Base-by-base conservation (phyloP, 2,113 vertebrate species). In the Electrona antarctica region DNA sequence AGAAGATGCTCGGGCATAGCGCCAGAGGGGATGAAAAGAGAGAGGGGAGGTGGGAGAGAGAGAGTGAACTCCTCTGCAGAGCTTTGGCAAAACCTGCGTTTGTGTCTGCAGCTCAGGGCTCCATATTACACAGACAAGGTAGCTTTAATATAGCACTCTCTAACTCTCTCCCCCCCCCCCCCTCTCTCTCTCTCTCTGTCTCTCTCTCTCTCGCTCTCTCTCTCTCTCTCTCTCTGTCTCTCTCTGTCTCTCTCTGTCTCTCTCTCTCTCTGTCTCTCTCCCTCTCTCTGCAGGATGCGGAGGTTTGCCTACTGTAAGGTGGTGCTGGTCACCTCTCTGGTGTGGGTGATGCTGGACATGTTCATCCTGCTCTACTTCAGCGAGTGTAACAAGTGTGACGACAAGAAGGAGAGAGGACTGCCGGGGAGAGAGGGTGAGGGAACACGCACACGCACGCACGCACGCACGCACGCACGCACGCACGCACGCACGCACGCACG, bases 291-390 rank as follows among this genome's bases (percentile, higher is more conserved):
- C 55, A 94, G 92, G 93, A 99, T 99, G 97, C 96, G 96, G 93
- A 97, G 96, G 95, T 96, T 98, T 86, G 97, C 97, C 79, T 99
- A 99, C 93, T 99, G 97, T 89, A 99, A 99, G 94, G 97, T 99
- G 95, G 96, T 98, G 73, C 90, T 99, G 86, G 97, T 97, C 95
- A 99, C 98, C 84, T 99, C 97, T 80, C 92, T 99, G 93, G 94
- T 99, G 91, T 99, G 97, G 98, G 97, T 99, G 87, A 96, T 99
- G 91, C 89, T 99, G 94, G 98, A 99, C 90, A 98, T 98, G 95
- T 99, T 99, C 88, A 93, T 99, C 65, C 93, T 99, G 91, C 95
- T 99, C 62, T 99, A 99, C 95, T 99, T 99, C 95, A 99, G 97
- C 76, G 98, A 99, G 90, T 99, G 98, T 93, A 99, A 98, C 94